Evolutionary conservation across 2,113 vertebrate genomes (phyloP).

Genomic region (Tapirus terrestris): DNA sequence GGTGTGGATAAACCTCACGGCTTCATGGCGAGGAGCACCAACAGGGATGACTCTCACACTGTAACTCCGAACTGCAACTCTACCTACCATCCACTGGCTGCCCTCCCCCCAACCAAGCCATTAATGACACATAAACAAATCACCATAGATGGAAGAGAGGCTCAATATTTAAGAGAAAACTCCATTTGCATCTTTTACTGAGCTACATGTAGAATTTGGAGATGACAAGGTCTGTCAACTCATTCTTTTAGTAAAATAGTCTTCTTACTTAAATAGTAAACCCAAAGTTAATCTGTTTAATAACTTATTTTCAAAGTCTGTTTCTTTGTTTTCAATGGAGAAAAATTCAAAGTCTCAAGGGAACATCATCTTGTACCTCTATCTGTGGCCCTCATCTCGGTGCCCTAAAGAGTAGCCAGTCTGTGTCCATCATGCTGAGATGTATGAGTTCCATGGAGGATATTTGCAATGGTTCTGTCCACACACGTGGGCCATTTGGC

Average conservation of each 20-base stretch:
- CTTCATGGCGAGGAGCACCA: background rate
- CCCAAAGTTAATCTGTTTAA: background rate
- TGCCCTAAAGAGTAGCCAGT: background rate
- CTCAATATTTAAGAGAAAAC: background rate
- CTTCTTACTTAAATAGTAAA: background rate
- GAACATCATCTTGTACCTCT: background rate
- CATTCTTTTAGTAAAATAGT: background rate
- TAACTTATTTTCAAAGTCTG: background rate
- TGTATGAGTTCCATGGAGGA: too few relatives aligned
- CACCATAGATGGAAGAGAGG: background rate
- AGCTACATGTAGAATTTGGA: background rate
- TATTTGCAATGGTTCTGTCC: background rate
- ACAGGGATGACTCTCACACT: too few relatives aligned
- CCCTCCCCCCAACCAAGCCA: background rate
- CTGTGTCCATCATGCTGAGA: background rate
- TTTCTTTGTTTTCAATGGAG: background rate
- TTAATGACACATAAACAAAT: background rate
- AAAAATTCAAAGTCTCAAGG: background rate
- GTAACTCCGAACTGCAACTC: background rate
- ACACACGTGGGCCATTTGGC: background rate
- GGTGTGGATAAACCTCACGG: fast-evolving
- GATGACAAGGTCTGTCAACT: background rate
- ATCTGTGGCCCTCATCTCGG: background rate
- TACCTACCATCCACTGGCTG: background rate
- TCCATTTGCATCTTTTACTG: background rate